Base-by-base conservation (phyloP, 2,113 vertebrate genomes). In the Strigops habroptila region DNA sequence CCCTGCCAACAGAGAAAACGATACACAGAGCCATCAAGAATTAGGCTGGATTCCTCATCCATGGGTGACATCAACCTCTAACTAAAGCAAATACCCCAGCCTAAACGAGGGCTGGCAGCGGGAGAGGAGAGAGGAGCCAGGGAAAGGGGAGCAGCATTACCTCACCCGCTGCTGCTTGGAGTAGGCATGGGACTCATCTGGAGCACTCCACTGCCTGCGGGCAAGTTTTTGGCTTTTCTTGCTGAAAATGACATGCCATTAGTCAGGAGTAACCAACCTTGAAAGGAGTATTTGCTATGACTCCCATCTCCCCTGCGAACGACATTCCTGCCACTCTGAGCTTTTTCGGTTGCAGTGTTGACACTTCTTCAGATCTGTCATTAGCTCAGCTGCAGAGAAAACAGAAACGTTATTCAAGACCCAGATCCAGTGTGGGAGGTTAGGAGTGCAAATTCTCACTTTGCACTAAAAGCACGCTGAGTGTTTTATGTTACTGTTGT, bases 61-160 rank as follows among this genome's bases (percentile, higher is more conserved):
- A 0, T 0, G 2, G 49, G n/a, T 63, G 74, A 51, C 0, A 0
- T 18, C 1, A 0, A 39, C 59, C 49, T 52, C 35, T 25, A 41
- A 52, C 17, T 82, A 67, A 88, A 88, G 53, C 52, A 86, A 79
- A 82, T 18, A 49, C 6, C 12, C 15, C 22, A 67, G 31, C 22
- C 12, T 39, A 85, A 63, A n/a, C 2, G 1, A 6, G 62, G 44
- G 37, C 52, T 87, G 95, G 70, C 81, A 82, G 76, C 1, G 0
- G 65, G 28, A 60, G 30, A 67, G 15, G n/a, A 69, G 28, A 74
- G 51, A 37, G 67, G 60, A 95, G 62, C 70, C 71, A 87, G 31
- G 68, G 35, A 87, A n/a, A 87, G 8, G 37, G 30, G 48, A 85
- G 69, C 68, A 57, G 60, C 39, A 48, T 96, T 73, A 88, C 88